A percentile compares a stretch with the other conserved stretches of the same genome.
Evolutionary conservation across 2,113 vertebrate species (phyloP).

Genomic region (Cercopithecus mona): DNA sequence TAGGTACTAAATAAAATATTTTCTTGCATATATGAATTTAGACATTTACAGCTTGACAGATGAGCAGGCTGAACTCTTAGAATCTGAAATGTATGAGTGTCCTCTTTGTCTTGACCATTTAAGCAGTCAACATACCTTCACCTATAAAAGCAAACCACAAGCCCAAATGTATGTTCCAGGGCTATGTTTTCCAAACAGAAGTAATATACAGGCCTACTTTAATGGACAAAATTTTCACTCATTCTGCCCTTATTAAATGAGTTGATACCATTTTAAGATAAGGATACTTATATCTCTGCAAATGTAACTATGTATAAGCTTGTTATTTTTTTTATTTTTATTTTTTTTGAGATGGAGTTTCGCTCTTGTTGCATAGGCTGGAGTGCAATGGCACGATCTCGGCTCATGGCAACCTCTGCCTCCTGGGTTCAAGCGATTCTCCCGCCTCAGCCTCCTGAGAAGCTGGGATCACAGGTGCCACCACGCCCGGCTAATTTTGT

Average conservation of each 20-base stretch:
- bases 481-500: too few relatives aligned
- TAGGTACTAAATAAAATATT: neutral
- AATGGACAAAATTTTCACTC: neutral
- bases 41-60: constrained; percentile 25
- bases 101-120: neutral
- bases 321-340: neutral
- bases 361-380: too few relatives aligned
- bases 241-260: neutral
- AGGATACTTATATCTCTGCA: neutral
- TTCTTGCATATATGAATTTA: constrained; percentile 3
- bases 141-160: neutral
- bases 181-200: neutral
- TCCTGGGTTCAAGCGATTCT: too few relatives aligned
- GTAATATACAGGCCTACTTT: neutral
- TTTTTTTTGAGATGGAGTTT: too few relatives aligned
- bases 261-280: constrained; percentile 20
- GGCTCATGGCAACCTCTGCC: too few relatives aligned
- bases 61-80: neutral
- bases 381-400: too few relatives aligned
- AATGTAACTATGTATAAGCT: neutral
- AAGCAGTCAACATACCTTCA: neutral
- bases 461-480: too few relatives aligned
- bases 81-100: neutral
- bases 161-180: neutral
- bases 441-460: too few relatives aligned